These are phyloP conservation scores for Nipponia nippon DNA, from an alignment of 2,113 vertebrate species.

Conservation along the genomic window DNA sequence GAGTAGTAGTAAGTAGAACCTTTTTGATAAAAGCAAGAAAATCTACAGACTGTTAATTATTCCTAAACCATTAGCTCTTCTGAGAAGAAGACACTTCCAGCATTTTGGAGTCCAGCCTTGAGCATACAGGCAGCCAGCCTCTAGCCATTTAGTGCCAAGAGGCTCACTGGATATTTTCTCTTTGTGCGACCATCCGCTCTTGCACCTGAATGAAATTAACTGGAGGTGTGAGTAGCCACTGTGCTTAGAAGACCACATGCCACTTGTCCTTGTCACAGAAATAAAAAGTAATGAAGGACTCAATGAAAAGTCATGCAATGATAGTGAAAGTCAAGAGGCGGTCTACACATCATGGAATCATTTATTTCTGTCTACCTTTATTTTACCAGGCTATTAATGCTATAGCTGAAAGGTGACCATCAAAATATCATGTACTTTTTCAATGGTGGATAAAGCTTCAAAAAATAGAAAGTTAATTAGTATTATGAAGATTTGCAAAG, in stretches of 20 bases:
- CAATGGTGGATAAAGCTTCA: background rate
- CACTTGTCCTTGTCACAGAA: background rate
- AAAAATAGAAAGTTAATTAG: background rate
- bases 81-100: background rate
- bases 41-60: background rate
- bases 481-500: background rate
- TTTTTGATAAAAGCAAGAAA: background rate
- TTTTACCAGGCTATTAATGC: background rate
- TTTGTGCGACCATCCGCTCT: background rate
- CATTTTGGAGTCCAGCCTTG: background rate
- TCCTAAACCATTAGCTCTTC: background rate
- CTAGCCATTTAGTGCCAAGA: background rate
- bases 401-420: background rate
- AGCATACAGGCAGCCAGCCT: background rate
- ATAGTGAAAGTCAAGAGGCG: background rate
- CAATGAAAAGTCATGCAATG: background rate
- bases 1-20: background rate
- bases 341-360: background rate
- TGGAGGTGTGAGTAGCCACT: background rate
- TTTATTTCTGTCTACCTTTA: background rate
- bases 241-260: background rate
- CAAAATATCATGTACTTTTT: background rate
- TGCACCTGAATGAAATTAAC: background rate
- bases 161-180: background rate
- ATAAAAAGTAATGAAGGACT: background rate